Percentiles rank a stretch among this genome's conserved stretches.
phyloP scores from a whole-genome alignment of 2,888 invertebrate species.

The Perizoma flavofasciatum region DNA sequence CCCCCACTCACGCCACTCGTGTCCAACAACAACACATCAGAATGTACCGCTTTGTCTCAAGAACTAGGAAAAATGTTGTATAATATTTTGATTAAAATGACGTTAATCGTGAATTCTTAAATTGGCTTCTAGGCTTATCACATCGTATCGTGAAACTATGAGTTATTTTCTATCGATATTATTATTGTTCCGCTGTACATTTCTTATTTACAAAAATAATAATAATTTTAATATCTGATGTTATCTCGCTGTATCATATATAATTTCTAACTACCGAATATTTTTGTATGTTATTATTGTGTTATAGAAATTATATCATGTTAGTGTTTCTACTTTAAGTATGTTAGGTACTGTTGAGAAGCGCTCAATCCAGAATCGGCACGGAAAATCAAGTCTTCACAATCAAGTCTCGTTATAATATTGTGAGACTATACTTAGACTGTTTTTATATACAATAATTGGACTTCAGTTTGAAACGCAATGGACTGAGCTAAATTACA shows the following conservation, averaged over 20 bases:
- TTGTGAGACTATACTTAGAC: too few relatives aligned
- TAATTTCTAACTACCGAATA: constrained; percentile 18
- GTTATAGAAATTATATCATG: constrained; percentile 16
- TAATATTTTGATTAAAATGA: constrained; percentile 35
- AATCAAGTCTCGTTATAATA: too few relatives aligned
- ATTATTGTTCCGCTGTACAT: constrained; percentile 33
- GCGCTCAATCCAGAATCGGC: too few relatives aligned
- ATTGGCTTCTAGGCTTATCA: constrained; percentile 27
- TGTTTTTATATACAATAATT: too few relatives aligned
- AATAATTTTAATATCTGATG: constrained; percentile 23
- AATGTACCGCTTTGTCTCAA: neutral
- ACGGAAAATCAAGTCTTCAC: too few relatives aligned
- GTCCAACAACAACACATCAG: constrained; percentile 2
- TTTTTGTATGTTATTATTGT: constrained; percentile 16
- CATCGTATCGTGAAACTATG: constrained; percentile 16
- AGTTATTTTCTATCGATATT: constrained; percentile 21
- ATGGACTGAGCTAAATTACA: too few relatives aligned
- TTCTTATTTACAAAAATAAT: constrained; percentile 18
- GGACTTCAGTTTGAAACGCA: too few relatives aligned
- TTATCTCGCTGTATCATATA: constrained; percentile 15
- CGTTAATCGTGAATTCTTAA: constrained; percentile 5
- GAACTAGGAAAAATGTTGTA: constrained; percentile 56
- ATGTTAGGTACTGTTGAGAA: constrained; percentile 1
- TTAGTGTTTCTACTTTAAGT: constrained; percentile 6
- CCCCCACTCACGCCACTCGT: constrained; percentile 38